phyloP scores from a whole-genome alignment of 2,888 invertebrate species.

The Formica aserva region DNA sequence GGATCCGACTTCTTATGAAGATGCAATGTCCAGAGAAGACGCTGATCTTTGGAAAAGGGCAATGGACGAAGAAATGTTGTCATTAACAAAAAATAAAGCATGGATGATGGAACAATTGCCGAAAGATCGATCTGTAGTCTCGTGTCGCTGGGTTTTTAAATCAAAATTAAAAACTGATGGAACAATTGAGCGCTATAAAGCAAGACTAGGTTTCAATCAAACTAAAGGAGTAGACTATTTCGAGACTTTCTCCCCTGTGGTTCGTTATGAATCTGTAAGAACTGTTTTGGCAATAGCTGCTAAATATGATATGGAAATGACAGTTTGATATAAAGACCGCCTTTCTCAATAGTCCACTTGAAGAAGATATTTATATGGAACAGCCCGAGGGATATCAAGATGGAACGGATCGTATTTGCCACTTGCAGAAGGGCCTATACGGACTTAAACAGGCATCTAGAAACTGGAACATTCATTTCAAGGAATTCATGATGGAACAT shows the following conservation, averaged over 20 bases:
- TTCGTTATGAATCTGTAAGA: conserved; percentile 45
- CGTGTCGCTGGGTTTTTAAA: conserved; percentile 44
- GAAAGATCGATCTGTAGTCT: conserved; percentile 38
- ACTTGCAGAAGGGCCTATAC: conserved; percentile 23
- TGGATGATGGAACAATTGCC: conserved; percentile 11
- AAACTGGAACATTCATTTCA: conserved; percentile 38
- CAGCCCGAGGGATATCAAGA: conserved; percentile 44
- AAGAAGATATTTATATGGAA: conserved; percentile 41
- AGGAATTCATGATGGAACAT: background rate
- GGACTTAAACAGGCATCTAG: conserved; percentile 39
- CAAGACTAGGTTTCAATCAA: conserved; percentile 35
- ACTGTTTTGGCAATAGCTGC: conserved; percentile 26
- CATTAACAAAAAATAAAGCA: conserved; percentile 22
- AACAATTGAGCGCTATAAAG: conserved; percentile 28
- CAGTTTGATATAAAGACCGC: conserved; percentile 48
- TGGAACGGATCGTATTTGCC: conserved; percentile 6
- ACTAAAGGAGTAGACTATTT: conserved; percentile 37
- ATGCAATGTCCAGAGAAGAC: conserved; percentile 44
- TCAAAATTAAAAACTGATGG: conserved; percentile 42
- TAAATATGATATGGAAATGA: conserved; percentile 41
- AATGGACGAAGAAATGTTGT: conserved; percentile 38
- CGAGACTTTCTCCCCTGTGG: conserved; percentile 36
- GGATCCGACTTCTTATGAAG: conserved; percentile 28
- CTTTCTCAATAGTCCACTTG: conserved; percentile 25
- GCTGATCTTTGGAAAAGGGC: conserved; percentile 10